phyloP scores from a whole-genome alignment of 2,113 vertebrate genomes.

The Pseudolaguvia tuberculata region DNA sequence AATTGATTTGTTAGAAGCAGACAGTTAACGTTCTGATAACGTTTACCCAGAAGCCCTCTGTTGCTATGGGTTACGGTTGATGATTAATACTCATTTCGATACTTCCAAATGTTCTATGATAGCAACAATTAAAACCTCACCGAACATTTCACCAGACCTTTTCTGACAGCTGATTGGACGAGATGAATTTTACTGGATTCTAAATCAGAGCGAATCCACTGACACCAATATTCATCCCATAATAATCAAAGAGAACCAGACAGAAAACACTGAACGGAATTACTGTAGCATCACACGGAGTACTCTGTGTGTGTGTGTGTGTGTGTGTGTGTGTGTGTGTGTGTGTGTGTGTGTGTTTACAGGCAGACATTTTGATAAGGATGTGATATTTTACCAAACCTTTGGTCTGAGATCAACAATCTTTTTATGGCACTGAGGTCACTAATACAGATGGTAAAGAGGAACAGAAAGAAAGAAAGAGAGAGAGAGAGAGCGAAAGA shows the following conservation, averaged over 20 bases:
- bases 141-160: background rate
- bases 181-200: background rate
- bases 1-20: no score
- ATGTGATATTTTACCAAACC: conserved; percentile 7
- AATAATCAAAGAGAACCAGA: background rate
- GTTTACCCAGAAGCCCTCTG: background rate
- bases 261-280: background rate
- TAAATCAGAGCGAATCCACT: background rate
- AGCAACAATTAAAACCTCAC: no score
- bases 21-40: no score
- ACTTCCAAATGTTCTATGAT: background rate
- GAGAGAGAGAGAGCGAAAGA: background rate
- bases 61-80: background rate
- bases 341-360: background rate
- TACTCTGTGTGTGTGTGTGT: no score
- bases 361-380: background rate
- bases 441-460: conserved; percentile 12
- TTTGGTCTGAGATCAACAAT: conserved; percentile 39
- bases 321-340: no score
- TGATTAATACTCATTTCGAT: background rate
- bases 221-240: background rate
- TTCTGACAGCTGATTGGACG: background rate
- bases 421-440: conserved; percentile 44
- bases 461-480: conserved; percentile 24
- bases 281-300: no score